Evolutionary conservation across 2,113 vertebrate species (phyloP).

Genomic region (Barbus barbus): DNA sequence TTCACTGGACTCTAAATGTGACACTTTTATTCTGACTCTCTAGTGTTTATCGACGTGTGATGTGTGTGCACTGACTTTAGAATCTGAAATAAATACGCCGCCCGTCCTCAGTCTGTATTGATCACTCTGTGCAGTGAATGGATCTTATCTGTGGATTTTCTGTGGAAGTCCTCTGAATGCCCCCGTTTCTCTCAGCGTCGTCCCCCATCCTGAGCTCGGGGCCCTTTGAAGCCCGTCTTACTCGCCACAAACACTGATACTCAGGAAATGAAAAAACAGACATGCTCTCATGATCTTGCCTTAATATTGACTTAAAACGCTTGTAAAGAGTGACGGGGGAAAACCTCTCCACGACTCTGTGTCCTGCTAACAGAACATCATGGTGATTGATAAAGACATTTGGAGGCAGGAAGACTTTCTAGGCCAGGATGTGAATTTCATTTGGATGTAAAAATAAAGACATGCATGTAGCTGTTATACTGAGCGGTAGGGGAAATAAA

Average conservation of each 20-base stretch:
- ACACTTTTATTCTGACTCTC: background rate
- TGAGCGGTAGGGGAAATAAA: too few relatives aligned
- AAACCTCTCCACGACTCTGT: background rate
- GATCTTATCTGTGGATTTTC: background rate
- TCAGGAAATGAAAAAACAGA: constrained; percentile 48
- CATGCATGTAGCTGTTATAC: too few relatives aligned
- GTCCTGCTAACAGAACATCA: too few relatives aligned
- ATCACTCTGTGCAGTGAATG: too few relatives aligned
- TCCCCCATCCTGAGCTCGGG: too few relatives aligned
- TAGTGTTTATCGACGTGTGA: background rate
- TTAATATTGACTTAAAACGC: constrained; percentile 12
- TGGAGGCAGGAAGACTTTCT: too few relatives aligned
- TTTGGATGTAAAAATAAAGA: background rate
- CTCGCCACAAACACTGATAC: constrained; percentile 16
- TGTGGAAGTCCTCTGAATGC: constrained; percentile 10
- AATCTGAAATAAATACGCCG: too few relatives aligned
- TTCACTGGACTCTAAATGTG: too few relatives aligned
- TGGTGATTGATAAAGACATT: background rate
- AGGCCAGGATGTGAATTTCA: background rate
- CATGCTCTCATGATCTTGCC: constrained; percentile 8
- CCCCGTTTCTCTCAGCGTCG: background rate
- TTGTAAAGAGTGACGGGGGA: constrained; percentile 2
- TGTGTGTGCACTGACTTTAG: background rate
- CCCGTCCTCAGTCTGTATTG: too few relatives aligned
- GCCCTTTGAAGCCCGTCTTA: too few relatives aligned